phyloP scores from a whole-genome alignment of 2,113 vertebrate species.

The Cinclus cinclus region DNA sequence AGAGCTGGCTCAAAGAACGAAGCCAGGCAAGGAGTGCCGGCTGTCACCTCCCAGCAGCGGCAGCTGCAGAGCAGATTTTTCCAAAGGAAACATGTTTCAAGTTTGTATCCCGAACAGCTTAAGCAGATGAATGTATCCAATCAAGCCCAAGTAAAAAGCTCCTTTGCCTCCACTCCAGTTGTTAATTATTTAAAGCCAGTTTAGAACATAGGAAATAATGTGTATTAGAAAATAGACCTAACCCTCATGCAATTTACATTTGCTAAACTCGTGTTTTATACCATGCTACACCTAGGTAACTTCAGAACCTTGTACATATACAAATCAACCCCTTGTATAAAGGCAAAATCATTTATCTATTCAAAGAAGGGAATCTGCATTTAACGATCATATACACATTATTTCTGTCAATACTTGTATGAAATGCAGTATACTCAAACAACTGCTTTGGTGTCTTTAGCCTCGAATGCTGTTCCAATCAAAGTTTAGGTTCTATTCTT shows the following conservation, averaged over 20 bases:
- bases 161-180: background rate
- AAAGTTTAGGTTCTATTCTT: slow-evolving; percentile 25
- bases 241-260: background rate
- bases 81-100: background rate
- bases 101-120: background rate
- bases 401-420: background rate
- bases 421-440: background rate
- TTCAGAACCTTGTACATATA: background rate
- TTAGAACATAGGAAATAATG: background rate
- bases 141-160: background rate
- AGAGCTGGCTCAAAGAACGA: fast-evolving
- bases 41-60: background rate
- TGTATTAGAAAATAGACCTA: background rate
- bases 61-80: background rate
- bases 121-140: background rate
- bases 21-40: fast-evolving
- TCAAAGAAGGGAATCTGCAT: background rate
- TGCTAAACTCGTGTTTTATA: background rate
- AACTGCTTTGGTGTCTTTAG: background rate
- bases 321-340: background rate
- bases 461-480: background rate
- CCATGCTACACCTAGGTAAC: background rate
- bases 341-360: background rate
- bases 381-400: background rate
- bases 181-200: background rate